Conservation (phyloP, 2,797 vertebrate genomes). For the Lacerta viridis region DNA sequence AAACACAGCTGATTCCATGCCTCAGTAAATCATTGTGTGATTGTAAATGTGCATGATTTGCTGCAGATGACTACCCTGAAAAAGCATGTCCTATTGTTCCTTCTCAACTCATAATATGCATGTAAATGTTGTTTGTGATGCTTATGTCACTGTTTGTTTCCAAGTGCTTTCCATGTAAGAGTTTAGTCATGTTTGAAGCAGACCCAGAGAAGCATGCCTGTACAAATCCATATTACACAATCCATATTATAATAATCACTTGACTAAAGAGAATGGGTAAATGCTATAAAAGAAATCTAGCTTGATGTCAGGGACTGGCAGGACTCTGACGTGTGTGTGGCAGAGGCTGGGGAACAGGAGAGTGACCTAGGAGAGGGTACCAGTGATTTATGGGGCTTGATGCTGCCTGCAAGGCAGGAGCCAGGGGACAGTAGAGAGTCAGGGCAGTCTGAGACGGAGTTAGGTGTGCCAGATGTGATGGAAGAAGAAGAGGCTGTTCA, state of each 20-base stretch:
- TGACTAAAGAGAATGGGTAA: background rate
- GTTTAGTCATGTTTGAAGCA: background rate
- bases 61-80: background rate
- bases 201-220: background rate
- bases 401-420: too few species aligned
- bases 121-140: background rate
- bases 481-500: too few species aligned
- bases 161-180: background rate
- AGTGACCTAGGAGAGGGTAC: too few species aligned
- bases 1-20: too few species aligned
- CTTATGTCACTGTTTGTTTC: background rate
- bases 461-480: too few species aligned
- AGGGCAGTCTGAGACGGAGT: too few species aligned
- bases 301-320: too few species aligned
- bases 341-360: too few species aligned
- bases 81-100: background rate
- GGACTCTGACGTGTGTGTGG: too few species aligned
- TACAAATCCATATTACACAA: background rate
- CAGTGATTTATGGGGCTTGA: too few species aligned
- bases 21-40: background rate
- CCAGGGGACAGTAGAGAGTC: too few species aligned
- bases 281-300: background rate
- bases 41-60: conserved; percentile 3
- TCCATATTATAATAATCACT: background rate
- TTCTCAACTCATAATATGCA: background rate